Evolutionary conservation across 1,140 invertebrate genomes (phyloP), one percentile per base, ranked within the genome.

Genomic region (Armadillidium nasatum): DNA sequence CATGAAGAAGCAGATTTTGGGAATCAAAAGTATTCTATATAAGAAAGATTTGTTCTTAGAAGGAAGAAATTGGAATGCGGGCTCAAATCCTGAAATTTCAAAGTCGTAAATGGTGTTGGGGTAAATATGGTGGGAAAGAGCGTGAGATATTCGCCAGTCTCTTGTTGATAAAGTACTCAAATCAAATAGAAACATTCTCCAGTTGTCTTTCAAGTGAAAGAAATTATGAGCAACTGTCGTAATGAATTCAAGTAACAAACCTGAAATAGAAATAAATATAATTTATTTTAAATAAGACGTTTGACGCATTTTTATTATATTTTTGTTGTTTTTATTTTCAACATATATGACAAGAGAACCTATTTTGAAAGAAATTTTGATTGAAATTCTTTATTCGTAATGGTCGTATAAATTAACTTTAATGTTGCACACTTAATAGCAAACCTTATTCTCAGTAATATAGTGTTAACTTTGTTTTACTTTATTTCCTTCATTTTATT

Each of bases 131-230:
- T 94, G 93, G 44, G 91, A 93, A 43, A 94, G 81, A 0, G 86
- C 89, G 81, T 94, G 93, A 0, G 89, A 89, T 60, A 94, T 88
- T 80, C 92, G 86, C 88, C 92, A 94, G 76, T 92, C 88, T 75
- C 89, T 82, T 83, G 88, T 89, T 4, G 89, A 88, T 84, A 91
- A 83, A 71, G 89, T 82, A 45, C 86, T 85, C 10, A 95, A 83
- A 82, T 94, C 91, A 76, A 92, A 92, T 60, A 92, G 88, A 82
- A 91, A 93, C 89, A 93, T 93, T 67, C 93, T 88, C 87, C 92
- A 93, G 82, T 88, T 93, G 82, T 94, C 90, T 23, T 87, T 88
- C 81, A 89, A 87, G 83, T 95, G 93, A 70, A 94, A 90, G 82
- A 91, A 95, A 84, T 94, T 95, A 82, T 95, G 93, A 88, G 88